Evolutionary conservation across 2,113 vertebrate genomes (phyloP), one percentile per base, ranked within the genome.

Genomic region (Centropus unirufus): DNA sequence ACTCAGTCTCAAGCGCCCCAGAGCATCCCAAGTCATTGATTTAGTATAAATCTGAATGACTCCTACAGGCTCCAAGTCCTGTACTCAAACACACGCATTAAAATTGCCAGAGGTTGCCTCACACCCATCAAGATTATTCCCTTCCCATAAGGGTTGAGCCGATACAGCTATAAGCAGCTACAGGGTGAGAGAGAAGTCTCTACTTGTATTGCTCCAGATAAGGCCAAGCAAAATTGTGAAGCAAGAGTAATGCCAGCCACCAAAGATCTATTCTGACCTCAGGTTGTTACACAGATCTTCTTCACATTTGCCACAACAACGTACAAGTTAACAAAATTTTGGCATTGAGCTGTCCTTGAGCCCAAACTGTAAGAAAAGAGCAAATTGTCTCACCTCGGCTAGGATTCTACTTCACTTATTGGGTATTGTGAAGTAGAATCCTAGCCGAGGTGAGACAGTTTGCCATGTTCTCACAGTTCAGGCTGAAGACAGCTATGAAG

Each of bases 51-150:
- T 9, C 42, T 62, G 27, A 6, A 14, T 29, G 17, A 59, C 27
- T 61, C 47, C 54, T 46, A 10, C 6, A 74, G 36, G 22, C 29
- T 64, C 36, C n/a, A 7, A 64, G 34, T 22, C 64, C 58, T 52
- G 30, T 32, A 24, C 10, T 46, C 0, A 2, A 44, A 26, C 22
- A 72, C 46, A 47, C 8, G 51, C 1, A 0, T 7, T 4, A 5
- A 42, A 81, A 49, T 1, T 61, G 34, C 29, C 77, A 61, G 68
- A 34, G 77, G 24, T 26, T 79, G 27, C 66, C 54, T 91, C 54
- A 73, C 19, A 64, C 14, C 44, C 24, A 5, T 8, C 17, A 68
- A 64, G 12, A 1, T 34, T 9, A 68, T 27, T 73, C 15, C 20
- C 2, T 39, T 84, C 47, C 57, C n/a, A 8, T 5, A n/a, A 63